Evolutionary conservation across 1,140 invertebrate genomes (phyloP).

Genomic region (Zaprionus vittiger): DNA sequence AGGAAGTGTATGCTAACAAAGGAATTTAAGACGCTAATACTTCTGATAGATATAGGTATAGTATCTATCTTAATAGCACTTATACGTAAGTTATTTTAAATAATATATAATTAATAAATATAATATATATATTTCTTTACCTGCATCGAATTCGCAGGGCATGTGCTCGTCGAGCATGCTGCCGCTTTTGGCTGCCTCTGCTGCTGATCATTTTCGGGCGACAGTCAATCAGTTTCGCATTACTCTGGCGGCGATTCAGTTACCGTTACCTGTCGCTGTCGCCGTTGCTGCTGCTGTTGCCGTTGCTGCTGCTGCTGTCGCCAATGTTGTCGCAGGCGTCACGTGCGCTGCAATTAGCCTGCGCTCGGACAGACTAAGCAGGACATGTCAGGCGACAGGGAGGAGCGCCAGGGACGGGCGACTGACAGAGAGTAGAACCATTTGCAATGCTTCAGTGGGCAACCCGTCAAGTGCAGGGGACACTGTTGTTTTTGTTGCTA

Average conservation of each 20-base stretch:
- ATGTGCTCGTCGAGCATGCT: neutral
- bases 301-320: neutral
- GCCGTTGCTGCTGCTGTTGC: neutral
- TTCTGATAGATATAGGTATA: too few relatives aligned
- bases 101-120: neutral
- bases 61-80: too few relatives aligned
- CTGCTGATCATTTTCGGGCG: constrained; percentile 27
- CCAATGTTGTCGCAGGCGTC: constrained; percentile 19
- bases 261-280: constrained; percentile 26
- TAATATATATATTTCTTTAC: too few relatives aligned
- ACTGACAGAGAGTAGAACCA: constrained; percentile 21
- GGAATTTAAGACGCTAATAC: too few relatives aligned
- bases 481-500: constrained; percentile 3
- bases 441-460: constrained; percentile 37
- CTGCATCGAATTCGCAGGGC: neutral
- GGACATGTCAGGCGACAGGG: constrained; percentile 6
- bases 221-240: constrained; percentile 61
- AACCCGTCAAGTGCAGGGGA: constrained; percentile 41
- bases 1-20: neutral
- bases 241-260: constrained; percentile 46
- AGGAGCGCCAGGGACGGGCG: neutral
- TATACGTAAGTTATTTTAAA: neutral
- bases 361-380: constrained; percentile 22
- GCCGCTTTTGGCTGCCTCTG: neutral
- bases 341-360: constrained; percentile 49